Conservation (phyloP, 2,113 vertebrate species). For the Ctenodactylus gundi region DNA sequence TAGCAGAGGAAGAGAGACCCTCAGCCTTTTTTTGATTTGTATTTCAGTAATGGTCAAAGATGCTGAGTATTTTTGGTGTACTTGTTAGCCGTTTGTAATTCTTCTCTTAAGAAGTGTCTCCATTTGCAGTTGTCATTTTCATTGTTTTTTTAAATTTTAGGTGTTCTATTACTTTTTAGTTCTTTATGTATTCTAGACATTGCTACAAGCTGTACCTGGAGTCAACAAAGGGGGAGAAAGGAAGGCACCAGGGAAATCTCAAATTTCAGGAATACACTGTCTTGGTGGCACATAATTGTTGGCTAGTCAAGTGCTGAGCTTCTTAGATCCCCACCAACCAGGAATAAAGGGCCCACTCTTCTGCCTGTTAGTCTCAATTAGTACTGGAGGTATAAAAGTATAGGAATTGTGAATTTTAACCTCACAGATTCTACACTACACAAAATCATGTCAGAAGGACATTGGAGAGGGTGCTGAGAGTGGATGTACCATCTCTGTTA, state of each 20-base stretch:
- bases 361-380: background rate
- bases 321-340: background rate
- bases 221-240: background rate
- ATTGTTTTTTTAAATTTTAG: no score
- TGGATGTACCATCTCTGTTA: background rate
- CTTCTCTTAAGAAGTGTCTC: no score
- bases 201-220: background rate
- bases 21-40: no score
- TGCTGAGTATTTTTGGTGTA: no score
- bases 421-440: background rate
- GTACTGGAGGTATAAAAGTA: background rate
- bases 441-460: background rate
- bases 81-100: no score
- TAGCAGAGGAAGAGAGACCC: no score
- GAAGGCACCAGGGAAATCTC: background rate
- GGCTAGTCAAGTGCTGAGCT: background rate
- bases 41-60: no score
- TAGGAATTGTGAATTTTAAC: background rate
- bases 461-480: background rate
- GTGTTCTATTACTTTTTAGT: no score
- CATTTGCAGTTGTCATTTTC: no score
- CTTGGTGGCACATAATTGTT: background rate
- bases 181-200: no score
- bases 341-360: background rate
- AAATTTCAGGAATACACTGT: background rate